Percentiles rank a stretch among this genome's conserved stretches.
Evolutionary conservation across 2,797 vertebrate species (phyloP).

Genomic region (Crenichthys baileyi): DNA sequence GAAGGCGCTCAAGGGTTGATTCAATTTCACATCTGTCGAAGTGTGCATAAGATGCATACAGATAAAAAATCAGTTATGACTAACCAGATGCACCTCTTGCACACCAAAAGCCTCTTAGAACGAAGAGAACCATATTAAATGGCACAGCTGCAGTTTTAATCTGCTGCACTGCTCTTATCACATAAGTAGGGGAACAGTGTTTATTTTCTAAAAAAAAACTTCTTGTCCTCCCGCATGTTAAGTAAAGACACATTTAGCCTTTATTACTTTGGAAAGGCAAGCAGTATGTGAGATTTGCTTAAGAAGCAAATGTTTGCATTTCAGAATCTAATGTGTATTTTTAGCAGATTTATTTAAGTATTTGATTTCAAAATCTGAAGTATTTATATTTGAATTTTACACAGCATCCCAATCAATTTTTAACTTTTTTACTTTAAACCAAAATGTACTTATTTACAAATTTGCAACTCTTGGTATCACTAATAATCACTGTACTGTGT

Average conservation of each 20-base stretch:
- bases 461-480: not conserved
- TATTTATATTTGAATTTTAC: too few species aligned
- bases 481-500: not conserved
- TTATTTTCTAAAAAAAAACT: too few species aligned
- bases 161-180: not conserved
- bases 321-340: not conserved
- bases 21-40: constrained; percentile 94
- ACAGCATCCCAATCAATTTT: not conserved
- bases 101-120: not conserved
- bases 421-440: not conserved
- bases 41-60: not conserved
- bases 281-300: not conserved
- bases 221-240: not conserved
- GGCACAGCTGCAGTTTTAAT: not conserved
- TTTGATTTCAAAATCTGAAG: not conserved
- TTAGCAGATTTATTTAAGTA: too few species aligned
- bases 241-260: not conserved
- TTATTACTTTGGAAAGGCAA: not conserved
- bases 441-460: not conserved
- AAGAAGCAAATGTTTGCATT: too few species aligned
- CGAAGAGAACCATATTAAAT: not conserved
- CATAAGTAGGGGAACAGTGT: not conserved
- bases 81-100: not conserved
- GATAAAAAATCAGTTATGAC: not conserved
- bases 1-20: constrained; percentile 93